These are phyloP conservation scores for Subacronicta megacephala DNA, from an alignment of 2,888 invertebrate genomes.

Conservation along the genomic window DNA sequence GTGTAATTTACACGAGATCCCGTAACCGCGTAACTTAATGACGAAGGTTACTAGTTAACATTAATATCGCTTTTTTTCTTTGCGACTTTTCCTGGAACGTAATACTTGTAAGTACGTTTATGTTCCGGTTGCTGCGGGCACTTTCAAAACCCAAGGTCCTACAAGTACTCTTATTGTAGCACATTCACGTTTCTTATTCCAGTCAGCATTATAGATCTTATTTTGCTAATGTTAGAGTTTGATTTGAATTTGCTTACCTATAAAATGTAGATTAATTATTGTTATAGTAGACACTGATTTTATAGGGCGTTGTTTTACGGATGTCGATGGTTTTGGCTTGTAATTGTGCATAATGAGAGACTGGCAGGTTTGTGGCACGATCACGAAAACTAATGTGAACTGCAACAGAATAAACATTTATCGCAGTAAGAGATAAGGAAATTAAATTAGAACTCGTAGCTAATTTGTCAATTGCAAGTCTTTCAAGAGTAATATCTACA, in stretches of 20 bases:
- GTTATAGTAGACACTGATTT: conserved; percentile 61
- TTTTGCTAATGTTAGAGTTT: conserved; percentile 15
- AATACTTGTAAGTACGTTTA: conserved; percentile 54
- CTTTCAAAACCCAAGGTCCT: conserved; percentile 83
- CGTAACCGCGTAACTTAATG: conserved; percentile 1
- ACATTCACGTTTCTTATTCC: conserved; percentile 22
- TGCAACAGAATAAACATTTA: conserved; percentile 11
- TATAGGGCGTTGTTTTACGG: conserved; percentile 57
- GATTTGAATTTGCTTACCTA: conserved; percentile 44
- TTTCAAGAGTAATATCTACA: background rate
- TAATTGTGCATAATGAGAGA: conserved; percentile 37
- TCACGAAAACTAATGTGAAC: conserved; percentile 26
- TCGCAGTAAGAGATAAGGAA: conserved; percentile 7
- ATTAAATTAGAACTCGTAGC: conserved; percentile 8
- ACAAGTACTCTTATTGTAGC: conserved; percentile 60
- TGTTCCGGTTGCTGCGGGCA: conserved; percentile 78
- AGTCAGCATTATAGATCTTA: conserved; percentile 55
- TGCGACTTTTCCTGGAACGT: conserved; percentile 68
- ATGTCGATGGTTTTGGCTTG: conserved; percentile 48
- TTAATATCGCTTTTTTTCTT: conserved; percentile 40
- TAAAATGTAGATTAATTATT: conserved; percentile 72
- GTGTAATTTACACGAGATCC: conserved; percentile 25
- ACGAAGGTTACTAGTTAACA: conserved; percentile 42
- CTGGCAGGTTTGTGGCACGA: conserved; percentile 34
- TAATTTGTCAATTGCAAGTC: conserved; percentile 1